Conservation (phyloP, 2,113 vertebrate species). For the Rhinolophus ferrumequinum region DNA sequence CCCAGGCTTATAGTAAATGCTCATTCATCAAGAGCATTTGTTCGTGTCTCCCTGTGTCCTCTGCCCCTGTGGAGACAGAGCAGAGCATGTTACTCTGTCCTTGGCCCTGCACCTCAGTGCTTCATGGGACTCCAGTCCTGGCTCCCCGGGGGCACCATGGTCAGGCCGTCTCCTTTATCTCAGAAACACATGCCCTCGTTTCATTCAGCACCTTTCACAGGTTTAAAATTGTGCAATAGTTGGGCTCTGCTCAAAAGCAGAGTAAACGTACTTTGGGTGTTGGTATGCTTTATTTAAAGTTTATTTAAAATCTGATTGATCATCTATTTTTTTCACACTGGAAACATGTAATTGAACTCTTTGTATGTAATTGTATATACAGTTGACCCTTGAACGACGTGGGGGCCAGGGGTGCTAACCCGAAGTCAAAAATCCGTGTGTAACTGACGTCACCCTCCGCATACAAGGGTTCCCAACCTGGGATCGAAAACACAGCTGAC, state of each 20-base stretch:
- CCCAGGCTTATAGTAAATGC: accelerated
- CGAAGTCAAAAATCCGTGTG: background rate
- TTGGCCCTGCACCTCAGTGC: background rate
- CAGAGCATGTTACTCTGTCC: background rate
- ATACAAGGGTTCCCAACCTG: background rate
- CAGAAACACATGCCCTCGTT: background rate
- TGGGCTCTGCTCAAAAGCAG: background rate
- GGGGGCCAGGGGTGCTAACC: background rate
- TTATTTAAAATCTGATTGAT: background rate
- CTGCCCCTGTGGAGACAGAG: background rate
- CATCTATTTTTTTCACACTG: background rate
- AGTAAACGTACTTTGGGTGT: background rate
- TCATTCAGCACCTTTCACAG: background rate
- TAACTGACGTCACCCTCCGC: background rate
- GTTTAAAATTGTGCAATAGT: background rate
- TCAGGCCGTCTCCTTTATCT: background rate
- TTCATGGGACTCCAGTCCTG: background rate
- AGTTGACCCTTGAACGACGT: background rate
- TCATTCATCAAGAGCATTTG: background rate
- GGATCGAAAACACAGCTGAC: accelerated
- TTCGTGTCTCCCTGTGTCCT: background rate
- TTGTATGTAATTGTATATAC: background rate
- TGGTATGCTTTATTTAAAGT: background rate
- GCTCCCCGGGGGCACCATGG: too few species aligned
- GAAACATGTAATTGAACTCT: background rate